Percentiles rank a stretch among this genome's conserved stretches.
Evolutionary conservation across 2,888 invertebrate species (phyloP).

Genomic region (Drosophila monieri): DNA sequence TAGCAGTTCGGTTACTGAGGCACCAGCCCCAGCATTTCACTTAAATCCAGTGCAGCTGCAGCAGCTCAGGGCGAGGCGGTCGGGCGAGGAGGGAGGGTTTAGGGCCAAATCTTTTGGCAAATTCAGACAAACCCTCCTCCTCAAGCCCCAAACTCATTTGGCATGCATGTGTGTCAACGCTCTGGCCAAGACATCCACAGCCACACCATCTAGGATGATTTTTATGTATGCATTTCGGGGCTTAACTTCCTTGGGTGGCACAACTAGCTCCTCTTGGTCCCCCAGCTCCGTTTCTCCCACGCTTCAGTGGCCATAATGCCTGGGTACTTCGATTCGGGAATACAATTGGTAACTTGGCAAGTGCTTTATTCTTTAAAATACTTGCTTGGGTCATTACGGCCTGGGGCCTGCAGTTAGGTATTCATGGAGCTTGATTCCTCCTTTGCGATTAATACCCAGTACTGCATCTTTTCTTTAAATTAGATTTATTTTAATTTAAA

Average conservation of each 20-base stretch:
- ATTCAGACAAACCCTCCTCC: conserved; percentile 6
- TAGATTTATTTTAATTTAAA: too few relatives aligned
- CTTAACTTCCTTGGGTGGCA: conserved; percentile 25
- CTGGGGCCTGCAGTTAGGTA: neutral
- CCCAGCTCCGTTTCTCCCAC: neutral
- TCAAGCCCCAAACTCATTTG: conserved; percentile 34
- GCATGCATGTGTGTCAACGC: conserved; percentile 51
- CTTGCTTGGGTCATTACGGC: neutral
- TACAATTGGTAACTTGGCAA: neutral
- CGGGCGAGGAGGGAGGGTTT: neutral
- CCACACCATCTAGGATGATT: conserved; percentile 20
- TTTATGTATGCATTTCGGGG: conserved; percentile 39
- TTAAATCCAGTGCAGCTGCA: conserved; percentile 35
- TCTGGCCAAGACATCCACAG: conserved; percentile 37
- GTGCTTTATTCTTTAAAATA: neutral
- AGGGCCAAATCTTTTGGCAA: conserved; percentile 32
- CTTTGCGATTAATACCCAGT: too few relatives aligned
- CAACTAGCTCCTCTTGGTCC: neutral
- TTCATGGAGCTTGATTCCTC: neutral
- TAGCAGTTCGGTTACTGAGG: conserved; percentile 4
- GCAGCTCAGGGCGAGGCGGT: neutral
- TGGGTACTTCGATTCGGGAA: neutral
- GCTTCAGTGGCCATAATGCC: conserved; percentile 1
- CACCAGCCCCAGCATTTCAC: conserved; percentile 6
- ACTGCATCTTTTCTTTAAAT: too few relatives aligned